phyloP scores from a whole-genome alignment of 2,888 invertebrate species.

The Fragum fragum region DNA sequence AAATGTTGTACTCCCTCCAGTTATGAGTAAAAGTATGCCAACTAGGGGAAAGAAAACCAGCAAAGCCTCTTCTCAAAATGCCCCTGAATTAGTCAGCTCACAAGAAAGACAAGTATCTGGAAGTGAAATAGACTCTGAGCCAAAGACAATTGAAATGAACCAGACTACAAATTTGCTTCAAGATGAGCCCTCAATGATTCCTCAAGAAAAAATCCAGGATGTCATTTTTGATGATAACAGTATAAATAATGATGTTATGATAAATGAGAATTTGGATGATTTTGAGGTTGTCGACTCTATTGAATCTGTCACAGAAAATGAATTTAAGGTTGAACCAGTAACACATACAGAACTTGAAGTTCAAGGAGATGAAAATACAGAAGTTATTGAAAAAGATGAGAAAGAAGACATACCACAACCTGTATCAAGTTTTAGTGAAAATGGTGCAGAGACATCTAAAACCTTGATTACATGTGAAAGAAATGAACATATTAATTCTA shows the following conservation, averaged over 20 bases:
- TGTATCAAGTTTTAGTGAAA: neutral
- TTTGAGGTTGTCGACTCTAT: neutral
- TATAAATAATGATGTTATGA: neutral
- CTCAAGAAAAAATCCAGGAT: neutral
- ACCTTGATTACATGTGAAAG: too few species aligned
- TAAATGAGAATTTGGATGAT: neutral
- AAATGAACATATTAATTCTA: neutral
- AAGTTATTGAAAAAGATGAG: neutral
- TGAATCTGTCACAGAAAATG: neutral
- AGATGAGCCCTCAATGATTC: neutral
- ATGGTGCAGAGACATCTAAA: neutral
- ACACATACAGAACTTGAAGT: neutral
- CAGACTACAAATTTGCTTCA: neutral
- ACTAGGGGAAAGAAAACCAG: slow-evolving; percentile 37
- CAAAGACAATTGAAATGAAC: neutral
- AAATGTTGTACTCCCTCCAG: slow-evolving; percentile 61
- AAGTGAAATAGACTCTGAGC: neutral
- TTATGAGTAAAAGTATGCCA: slow-evolving; percentile 65
- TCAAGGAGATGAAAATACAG: neutral
- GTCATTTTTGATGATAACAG: neutral
- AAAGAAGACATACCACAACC: neutral
- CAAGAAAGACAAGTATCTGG: neutral
- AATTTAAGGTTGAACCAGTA: neutral
- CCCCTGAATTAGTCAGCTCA: neutral
- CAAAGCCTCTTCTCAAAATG: slow-evolving; percentile 22